Evolutionary conservation across 2,888 invertebrate species (phyloP).

Genomic region (Uloborus plumipes): DNA sequence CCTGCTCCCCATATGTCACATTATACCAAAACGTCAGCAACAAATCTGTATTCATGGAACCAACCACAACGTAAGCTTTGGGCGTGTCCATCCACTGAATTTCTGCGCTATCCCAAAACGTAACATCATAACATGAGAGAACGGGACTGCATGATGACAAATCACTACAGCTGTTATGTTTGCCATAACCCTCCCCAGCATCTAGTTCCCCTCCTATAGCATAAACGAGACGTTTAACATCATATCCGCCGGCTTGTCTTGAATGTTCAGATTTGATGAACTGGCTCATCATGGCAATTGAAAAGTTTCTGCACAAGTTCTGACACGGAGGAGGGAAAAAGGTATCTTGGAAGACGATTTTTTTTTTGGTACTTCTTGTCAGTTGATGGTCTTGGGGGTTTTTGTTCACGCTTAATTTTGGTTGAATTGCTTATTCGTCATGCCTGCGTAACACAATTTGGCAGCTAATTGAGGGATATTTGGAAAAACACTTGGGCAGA

Average conservation of each 20-base stretch:
- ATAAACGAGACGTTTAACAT: conserved; percentile 22
- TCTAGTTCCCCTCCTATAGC: conserved; percentile 8
- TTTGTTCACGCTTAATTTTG: conserved; percentile 37
- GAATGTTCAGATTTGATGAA: conserved; percentile 37
- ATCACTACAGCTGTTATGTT: conserved; percentile 50
- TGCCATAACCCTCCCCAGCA: conserved; percentile 15
- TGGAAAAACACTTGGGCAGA: no score
- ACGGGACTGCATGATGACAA: conserved; percentile 33
- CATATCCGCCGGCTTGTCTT: conserved; percentile 40
- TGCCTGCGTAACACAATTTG: conserved; percentile 27
- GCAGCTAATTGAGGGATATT: background rate
- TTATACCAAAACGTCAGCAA: no score
- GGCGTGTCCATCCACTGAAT: conserved; percentile 25
- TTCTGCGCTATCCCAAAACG: background rate
- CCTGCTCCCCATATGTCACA: no score
- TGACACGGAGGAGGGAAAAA: conserved; percentile 7
- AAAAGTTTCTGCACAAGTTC: conserved; percentile 29
- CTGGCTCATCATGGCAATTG: conserved; percentile 29
- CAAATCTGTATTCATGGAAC: background rate
- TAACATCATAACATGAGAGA: conserved; percentile 19
- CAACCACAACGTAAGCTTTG: conserved; percentile 11
- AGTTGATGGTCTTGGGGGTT: conserved; percentile 5
- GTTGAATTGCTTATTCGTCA: conserved; percentile 12
- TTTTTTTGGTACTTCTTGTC: background rate
- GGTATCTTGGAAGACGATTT: conserved; percentile 1